Conservation (phyloP, 2,113 vertebrate genomes). For the Orthonyx spaldingii region DNA sequence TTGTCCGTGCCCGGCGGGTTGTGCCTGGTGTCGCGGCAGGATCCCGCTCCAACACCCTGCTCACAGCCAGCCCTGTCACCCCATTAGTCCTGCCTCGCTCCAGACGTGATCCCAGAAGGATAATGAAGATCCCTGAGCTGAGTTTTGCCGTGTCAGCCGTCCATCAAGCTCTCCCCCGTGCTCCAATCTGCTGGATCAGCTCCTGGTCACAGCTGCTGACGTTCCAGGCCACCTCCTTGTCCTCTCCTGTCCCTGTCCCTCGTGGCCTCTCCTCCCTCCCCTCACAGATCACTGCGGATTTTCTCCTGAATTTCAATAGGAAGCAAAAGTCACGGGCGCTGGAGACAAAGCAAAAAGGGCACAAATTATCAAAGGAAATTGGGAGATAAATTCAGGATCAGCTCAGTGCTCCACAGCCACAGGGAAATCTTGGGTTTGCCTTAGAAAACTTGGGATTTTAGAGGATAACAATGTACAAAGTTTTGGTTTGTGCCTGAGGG, state of each 20-base stretch:
- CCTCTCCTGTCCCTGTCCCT: not conserved
- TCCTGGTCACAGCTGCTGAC: not conserved
- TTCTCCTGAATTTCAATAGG: fast-evolving
- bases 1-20: not conserved
- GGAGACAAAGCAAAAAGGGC: not conserved
- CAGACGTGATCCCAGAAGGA: not conserved
- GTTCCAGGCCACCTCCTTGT: not conserved
- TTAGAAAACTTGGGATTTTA: not conserved
- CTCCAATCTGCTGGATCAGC: not conserved
- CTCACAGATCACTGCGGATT: not conserved
- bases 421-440: not conserved
- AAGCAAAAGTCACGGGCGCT: fast-evolving
- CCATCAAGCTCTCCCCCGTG: not conserved
- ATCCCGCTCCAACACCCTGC: not conserved
- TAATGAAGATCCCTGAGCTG: not conserved
- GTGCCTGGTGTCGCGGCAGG: not conserved
- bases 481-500: not conserved
- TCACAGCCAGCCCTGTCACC: not conserved
- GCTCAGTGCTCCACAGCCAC: not conserved
- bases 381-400: not conserved
- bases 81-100: not conserved
- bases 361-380: not conserved
- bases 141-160: not conserved
- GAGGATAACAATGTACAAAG: not conserved
- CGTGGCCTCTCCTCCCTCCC: not conserved